These are phyloP conservation scores for Marmota monax DNA, from an alignment of 2,113 vertebrate species.

Conservation along the genomic window DNA sequence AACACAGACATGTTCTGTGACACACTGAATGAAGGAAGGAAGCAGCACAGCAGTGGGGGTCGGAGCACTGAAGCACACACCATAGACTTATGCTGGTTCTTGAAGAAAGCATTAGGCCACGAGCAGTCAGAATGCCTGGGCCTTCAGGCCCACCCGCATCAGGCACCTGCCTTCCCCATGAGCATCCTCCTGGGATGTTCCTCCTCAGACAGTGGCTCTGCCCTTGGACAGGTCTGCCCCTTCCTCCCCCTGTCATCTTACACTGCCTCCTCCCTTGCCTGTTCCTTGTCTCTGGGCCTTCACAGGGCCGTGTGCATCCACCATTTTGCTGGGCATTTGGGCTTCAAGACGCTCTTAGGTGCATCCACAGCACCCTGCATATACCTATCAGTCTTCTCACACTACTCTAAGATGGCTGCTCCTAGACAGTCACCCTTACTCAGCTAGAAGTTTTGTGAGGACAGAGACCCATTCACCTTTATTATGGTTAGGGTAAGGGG, in stretches of 20 bases:
- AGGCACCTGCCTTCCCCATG: neutral
- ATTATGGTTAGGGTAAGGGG: too few species aligned
- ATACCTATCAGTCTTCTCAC: neutral
- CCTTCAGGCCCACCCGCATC: too few species aligned
- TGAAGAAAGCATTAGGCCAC: neutral
- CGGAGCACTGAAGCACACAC: neutral
- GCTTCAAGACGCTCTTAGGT: neutral
- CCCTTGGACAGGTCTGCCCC: neutral
- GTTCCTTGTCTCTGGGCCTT: neutral
- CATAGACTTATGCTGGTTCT: neutral
- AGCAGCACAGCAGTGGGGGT: neutral
- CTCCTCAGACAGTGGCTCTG: neutral
- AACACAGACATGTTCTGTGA: neutral
- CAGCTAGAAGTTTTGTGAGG: neutral
- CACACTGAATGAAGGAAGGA: neutral
- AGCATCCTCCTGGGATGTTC: neutral
- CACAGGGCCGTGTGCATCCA: neutral
- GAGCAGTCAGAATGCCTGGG: neutral
- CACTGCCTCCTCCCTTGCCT: neutral
- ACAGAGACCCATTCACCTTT: neutral
- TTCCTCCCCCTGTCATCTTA: neutral
- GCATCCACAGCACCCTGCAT: rapidly evolving
- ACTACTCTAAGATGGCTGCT: neutral
- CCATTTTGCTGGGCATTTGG: neutral
- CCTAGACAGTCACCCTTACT: neutral